Conservation (phyloP, 2,797 vertebrate species). For the Channa striata region DNA sequence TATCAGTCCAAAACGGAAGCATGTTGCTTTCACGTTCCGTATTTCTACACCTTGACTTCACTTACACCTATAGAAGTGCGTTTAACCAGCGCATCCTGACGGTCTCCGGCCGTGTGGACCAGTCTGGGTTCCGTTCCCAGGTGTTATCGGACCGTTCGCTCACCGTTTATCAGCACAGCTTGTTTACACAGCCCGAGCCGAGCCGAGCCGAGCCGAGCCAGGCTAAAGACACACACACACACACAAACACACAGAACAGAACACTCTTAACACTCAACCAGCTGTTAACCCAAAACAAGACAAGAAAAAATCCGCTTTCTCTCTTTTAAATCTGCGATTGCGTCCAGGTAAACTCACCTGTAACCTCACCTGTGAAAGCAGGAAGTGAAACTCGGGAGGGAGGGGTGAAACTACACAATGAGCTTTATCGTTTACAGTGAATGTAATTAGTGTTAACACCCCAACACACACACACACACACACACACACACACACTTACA, state of each 20-base stretch:
- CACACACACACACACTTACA: too few species aligned
- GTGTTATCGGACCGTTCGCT: slow-evolving; percentile 17
- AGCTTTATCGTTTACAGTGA: neutral
- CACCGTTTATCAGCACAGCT: neutral
- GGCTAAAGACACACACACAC: neutral
- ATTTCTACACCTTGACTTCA: too few species aligned
- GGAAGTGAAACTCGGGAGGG: slow-evolving; percentile 71
- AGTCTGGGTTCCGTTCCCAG: slow-evolving; percentile 2
- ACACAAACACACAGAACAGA: neutral
- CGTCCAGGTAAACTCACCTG: slow-evolving; percentile 56
- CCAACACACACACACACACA: too few species aligned
- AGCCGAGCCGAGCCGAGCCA: neutral
- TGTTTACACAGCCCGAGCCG: slow-evolving; percentile 14
- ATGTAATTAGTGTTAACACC: neutral
- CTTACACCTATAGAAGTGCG: too few species aligned
- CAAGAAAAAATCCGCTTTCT: neutral
- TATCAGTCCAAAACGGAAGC: too few species aligned
- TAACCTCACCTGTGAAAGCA: slow-evolving; percentile 63
- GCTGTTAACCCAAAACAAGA: neutral
- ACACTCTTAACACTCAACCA: neutral
- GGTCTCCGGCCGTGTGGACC: neutral
- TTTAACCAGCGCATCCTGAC: too few species aligned
- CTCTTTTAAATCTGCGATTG: neutral
- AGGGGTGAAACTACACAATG: neutral
- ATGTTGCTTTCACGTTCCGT: too few species aligned